Evolutionary conservation across 2,797 vertebrate genomes (phyloP).

Genomic region (Pantherophis alleghaniensis): DNA sequence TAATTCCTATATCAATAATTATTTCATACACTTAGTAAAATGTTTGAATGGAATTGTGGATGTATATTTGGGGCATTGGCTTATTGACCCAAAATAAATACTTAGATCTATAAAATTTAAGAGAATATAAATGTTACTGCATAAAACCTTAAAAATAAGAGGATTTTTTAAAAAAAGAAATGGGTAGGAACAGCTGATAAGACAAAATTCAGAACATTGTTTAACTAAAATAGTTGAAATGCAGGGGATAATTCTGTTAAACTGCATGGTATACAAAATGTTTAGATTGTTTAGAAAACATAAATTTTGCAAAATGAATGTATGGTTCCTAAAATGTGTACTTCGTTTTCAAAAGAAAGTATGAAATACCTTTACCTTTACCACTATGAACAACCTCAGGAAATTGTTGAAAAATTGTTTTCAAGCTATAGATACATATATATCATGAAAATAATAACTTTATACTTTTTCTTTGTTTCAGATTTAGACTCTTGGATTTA

Average conservation of each 20-base stretch:
- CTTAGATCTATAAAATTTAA: neutral
- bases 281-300: neutral
- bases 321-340: neutral
- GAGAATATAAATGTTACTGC: neutral
- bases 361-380: neutral
- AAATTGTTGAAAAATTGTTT: neutral
- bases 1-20: neutral
- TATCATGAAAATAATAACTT: neutral
- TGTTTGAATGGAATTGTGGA: neutral
- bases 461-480: conserved; percentile 50
- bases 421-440: neutral
- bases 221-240: neutral
- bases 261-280: neutral
- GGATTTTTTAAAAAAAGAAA: neutral
- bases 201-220: neutral
- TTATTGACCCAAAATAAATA: neutral
- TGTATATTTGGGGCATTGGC: neutral
- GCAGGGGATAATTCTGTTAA: neutral
- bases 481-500: conserved; percentile 40
- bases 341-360: neutral
- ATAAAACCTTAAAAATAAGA: neutral
- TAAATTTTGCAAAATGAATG: neutral
- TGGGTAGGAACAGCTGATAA: neutral
- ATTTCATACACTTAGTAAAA: neutral
- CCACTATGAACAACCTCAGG: neutral